Percentiles rank a stretch among this genome's conserved stretches.
phyloP scores from a whole-genome alignment of 1,140 invertebrate species.

The Lordiphosa stackelbergi region DNA sequence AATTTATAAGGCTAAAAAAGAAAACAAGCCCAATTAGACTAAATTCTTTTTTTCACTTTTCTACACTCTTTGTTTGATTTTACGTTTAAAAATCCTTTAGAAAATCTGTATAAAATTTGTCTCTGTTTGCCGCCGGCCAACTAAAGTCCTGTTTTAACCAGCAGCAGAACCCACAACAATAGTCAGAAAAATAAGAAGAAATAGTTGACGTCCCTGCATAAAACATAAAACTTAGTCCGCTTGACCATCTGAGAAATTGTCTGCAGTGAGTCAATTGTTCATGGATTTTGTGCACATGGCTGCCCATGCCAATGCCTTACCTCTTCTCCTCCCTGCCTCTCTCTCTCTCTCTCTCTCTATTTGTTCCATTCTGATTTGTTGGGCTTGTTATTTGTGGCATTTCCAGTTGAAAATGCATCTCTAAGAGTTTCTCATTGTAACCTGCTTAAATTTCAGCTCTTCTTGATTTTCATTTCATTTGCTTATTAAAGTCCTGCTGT shows the following conservation, averaged over 20 bases:
- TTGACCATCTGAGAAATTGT: conserved; percentile 44
- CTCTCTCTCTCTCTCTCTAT: not conserved
- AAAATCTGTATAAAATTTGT: conserved; percentile 1
- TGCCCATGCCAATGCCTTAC: conserved; percentile 20
- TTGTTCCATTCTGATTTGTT: not conserved
- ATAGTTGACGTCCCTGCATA: conserved; percentile 19
- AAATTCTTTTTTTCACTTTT: too few species aligned
- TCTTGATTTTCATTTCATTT: not conserved
- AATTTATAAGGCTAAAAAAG: too few species aligned
- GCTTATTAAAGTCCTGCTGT: conserved; percentile 33
- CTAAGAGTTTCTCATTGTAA: conserved; percentile 16
- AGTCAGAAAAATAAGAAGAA: not conserved
- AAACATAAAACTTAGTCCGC: conserved; percentile 20
- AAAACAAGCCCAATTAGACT: too few species aligned
- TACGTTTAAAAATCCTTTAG: too few species aligned
- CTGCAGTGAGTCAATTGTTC: conserved; percentile 47
- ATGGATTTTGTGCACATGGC: conserved; percentile 39
- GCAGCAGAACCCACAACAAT: conserved; percentile 1
- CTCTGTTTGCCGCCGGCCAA: conserved; percentile 6
- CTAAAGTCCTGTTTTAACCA: not conserved
- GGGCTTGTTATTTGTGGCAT: conserved; percentile 15
- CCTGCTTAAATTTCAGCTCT: conserved; percentile 19
- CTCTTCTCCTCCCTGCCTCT: not conserved
- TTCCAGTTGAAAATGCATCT: conserved; percentile 22
- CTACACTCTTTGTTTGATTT: too few species aligned